These are phyloP conservation scores for Acrobasis consociella DNA, from an alignment of 2,888 invertebrate species.

Conservation along the genomic window DNA sequence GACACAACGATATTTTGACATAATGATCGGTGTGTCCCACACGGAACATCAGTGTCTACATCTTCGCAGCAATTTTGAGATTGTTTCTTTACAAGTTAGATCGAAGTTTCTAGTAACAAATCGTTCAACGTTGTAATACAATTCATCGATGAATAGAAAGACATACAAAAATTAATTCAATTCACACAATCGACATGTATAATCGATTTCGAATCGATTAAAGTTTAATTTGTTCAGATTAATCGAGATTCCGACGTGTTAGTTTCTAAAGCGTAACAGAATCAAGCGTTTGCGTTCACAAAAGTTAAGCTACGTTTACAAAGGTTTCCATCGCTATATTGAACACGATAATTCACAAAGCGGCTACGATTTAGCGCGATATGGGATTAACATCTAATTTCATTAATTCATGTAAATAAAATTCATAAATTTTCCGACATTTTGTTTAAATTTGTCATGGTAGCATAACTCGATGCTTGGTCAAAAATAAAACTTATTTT, in stretches of 20 bases:
- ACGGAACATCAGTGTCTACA: neutral
- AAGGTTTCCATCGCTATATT: neutral
- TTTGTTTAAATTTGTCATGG: too few relatives aligned
- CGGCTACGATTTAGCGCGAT: neutral
- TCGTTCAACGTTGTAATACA: neutral
- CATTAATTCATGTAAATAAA: too few relatives aligned
- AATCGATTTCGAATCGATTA: constrained; percentile 16
- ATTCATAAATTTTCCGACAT: too few relatives aligned
- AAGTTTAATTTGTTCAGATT: neutral
- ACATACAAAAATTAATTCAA: constrained; percentile 5
- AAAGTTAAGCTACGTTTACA: neutral
- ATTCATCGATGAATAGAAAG: neutral
- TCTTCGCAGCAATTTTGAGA: neutral
- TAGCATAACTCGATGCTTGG: too few relatives aligned
- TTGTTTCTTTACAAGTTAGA: neutral
- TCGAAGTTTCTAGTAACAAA: constrained; percentile 1
- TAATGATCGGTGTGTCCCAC: neutral
- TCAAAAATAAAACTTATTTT: too few relatives aligned
- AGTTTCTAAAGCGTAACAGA: constrained; percentile 10
- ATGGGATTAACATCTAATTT: too few relatives aligned
- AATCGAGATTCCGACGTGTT: constrained; percentile 18
- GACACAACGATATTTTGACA: neutral
- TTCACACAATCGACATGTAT: constrained; percentile 5
- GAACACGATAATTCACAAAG: neutral
- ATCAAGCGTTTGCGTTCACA: constrained; percentile 7